A percentile compares a stretch with the other conserved stretches of the same genome.
Conservation (phyloP, 2,113 vertebrate species). For the Sander lucioperca region DNA sequence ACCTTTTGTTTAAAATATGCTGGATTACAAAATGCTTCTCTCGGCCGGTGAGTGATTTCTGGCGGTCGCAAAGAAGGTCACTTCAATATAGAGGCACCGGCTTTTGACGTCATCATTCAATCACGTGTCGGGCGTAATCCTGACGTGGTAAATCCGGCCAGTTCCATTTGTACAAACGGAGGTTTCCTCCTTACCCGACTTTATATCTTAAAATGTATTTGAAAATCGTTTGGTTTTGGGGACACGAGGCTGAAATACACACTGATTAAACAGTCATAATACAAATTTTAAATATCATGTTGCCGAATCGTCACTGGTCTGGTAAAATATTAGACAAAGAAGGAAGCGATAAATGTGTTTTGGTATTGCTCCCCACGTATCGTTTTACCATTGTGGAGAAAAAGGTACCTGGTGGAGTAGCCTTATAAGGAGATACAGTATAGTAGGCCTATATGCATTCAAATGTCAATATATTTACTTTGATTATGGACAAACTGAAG, state of each 20-base stretch:
- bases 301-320: fast-evolving
- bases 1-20: conserved; percentile 37
- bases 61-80: conserved; percentile 76
- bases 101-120: conserved; percentile 60
- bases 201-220: fast-evolving
- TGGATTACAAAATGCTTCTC: fast-evolving
- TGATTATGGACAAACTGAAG: not conserved
- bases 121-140: conserved; percentile 35
- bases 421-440: conserved; percentile 17
- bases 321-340: fast-evolving
- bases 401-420: not conserved
- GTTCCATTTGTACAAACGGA: not conserved
- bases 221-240: fast-evolving
- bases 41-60: conserved; percentile 3
- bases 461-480: not conserved
- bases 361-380: not conserved
- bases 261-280: fast-evolving
- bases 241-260: fast-evolving
- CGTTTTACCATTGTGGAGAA: not conserved
- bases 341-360: not conserved
- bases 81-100: conserved; percentile 60
- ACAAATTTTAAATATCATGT: no score
- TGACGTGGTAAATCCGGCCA: not conserved
- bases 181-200: not conserved
- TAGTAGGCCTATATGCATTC: no score